Percentiles rank a stretch among this genome's conserved stretches.
These are phyloP conservation scores for Phaethon lepturus DNA, from an alignment of 2,113 vertebrate genomes.

Conservation along the genomic window DNA sequence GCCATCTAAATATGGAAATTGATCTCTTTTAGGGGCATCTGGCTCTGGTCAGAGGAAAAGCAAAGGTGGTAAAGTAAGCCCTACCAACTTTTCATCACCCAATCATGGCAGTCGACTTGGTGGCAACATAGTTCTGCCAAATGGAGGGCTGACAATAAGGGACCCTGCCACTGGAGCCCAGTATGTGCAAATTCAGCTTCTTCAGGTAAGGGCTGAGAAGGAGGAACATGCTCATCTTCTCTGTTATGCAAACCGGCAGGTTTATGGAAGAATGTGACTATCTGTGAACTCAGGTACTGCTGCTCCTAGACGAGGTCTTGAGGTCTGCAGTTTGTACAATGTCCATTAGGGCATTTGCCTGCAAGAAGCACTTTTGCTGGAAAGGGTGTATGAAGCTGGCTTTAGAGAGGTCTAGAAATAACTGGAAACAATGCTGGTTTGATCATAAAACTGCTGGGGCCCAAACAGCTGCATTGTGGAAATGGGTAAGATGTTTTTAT, in stretches of 20 bases:
- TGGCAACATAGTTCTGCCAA: conserved; percentile 75
- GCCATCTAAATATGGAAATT: background rate
- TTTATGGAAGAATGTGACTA: background rate
- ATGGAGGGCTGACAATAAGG: conserved; percentile 80
- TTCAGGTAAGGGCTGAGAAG: conserved; percentile 84
- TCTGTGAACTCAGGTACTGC: background rate
- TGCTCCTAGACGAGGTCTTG: background rate
- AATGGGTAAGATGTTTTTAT: background rate
- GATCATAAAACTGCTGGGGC: background rate
- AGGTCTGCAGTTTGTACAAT: background rate
- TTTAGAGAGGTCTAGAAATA: background rate
- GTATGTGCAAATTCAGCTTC: conserved; percentile 90
- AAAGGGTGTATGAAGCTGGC: background rate
- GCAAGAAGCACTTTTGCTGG: background rate
- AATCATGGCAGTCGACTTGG: conserved; percentile 69
- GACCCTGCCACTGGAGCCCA: conserved; percentile 84
- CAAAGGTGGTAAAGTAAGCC: conserved; percentile 75
- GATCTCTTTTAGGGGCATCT: conserved; percentile 70
- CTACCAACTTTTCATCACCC: conserved; percentile 26
- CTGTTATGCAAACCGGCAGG: background rate
- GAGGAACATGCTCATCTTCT: background rate
- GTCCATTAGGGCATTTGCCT: background rate
- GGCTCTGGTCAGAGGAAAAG: conserved; percentile 79
- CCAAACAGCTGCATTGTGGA: background rate
- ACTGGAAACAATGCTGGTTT: background rate